phyloP scores from a whole-genome alignment of 2,113 vertebrate species.

The Aegypius monachus region DNA sequence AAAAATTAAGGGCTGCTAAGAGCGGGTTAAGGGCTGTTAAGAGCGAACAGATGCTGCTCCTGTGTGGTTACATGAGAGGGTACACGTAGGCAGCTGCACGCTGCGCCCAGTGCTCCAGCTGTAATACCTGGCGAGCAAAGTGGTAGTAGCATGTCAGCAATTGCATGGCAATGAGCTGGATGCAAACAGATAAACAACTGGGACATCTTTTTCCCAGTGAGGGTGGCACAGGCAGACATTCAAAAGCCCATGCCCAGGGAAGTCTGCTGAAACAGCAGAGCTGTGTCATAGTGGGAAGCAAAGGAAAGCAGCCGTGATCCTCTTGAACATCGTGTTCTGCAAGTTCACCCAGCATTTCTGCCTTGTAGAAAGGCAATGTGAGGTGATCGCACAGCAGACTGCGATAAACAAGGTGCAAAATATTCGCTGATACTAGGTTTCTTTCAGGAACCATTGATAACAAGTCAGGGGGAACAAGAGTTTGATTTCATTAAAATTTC shows the following conservation, averaged over 20 bases:
- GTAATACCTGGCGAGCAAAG: neutral
- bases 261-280: neutral
- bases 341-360: neutral
- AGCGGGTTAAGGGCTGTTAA: neutral
- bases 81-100: neutral
- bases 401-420: neutral
- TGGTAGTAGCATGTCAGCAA: neutral
- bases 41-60: neutral
- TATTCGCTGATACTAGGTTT: neutral
- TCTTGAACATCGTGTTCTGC: neutral
- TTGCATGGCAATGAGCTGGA: neutral
- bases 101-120: neutral
- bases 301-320: neutral
- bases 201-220: neutral
- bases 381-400: neutral
- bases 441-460: neutral
- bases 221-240: neutral
- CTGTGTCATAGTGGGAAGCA: neutral
- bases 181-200: neutral
- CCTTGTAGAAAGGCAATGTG: neutral
- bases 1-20: neutral
- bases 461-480: neutral
- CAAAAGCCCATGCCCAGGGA: neutral
- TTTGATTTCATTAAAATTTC: neutral
- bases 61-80: neutral